phyloP scores from a whole-genome alignment of 2,113 vertebrate genomes.

The Marmota flaviventris region DNA sequence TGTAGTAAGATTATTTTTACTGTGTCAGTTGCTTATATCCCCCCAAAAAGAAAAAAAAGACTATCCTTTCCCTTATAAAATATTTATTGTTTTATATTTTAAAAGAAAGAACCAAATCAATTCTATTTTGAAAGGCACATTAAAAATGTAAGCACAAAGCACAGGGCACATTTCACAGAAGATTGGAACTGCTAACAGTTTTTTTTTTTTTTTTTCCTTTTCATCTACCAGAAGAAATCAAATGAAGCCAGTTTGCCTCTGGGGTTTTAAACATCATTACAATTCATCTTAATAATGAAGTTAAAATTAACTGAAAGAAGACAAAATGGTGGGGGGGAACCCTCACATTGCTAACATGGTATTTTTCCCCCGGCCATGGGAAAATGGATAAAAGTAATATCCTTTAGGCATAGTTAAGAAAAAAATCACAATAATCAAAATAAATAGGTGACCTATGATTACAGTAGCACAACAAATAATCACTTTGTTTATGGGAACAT shows the following conservation, averaged over 20 bases:
- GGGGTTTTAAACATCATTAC: slow-evolving; percentile 84
- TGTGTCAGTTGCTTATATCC: slow-evolving; percentile 51
- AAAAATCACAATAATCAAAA: neutral
- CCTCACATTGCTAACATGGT: slow-evolving; percentile 45
- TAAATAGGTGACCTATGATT: neutral
- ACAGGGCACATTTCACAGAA: slow-evolving; percentile 85
- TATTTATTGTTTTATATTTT: slow-evolving; percentile 83
- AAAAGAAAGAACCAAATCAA: slow-evolving; percentile 85
- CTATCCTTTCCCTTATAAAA: slow-evolving; percentile 78
- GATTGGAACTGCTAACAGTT: slow-evolving; percentile 79
- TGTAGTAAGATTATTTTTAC: slow-evolving; percentile 35
- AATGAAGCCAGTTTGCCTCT: slow-evolving; percentile 84
- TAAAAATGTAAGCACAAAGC: slow-evolving; percentile 86
- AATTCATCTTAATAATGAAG: slow-evolving; percentile 88
- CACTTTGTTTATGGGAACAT: slow-evolving; percentile 15
- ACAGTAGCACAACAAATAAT: neutral
- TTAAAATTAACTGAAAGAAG: slow-evolving; percentile 87
- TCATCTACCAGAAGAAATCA: slow-evolving; percentile 86
- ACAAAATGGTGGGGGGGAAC: slow-evolving; percentile 37
- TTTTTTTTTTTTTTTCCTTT: slow-evolving; percentile 73
- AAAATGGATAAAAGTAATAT: slow-evolving; percentile 75
- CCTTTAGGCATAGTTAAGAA: slow-evolving; percentile 56
- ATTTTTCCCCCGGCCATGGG: neutral
- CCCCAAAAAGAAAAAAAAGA: slow-evolving; percentile 60
- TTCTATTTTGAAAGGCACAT: slow-evolving; percentile 85